phyloP scores from a whole-genome alignment of 2,797 vertebrate species.

The Gadopsis marmoratus region DNA sequence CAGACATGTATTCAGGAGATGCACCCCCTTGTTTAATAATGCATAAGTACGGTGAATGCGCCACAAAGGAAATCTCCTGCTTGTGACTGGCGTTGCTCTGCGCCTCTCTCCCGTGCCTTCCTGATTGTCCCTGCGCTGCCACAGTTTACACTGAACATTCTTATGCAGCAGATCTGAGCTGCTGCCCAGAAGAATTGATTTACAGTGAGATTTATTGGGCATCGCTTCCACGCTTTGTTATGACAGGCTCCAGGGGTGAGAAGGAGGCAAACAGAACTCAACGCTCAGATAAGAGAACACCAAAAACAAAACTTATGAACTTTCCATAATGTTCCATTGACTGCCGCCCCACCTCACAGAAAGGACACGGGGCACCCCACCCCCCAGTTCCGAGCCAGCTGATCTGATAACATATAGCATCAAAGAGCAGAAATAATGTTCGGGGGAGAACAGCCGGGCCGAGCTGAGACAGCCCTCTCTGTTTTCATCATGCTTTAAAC shows the following conservation, averaged over 20 bases:
- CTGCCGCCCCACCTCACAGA: conserved; percentile 28
- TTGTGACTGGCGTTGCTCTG: conserved; percentile 59
- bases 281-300: conserved; percentile 65
- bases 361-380: conserved; percentile 8
- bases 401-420: conserved; percentile 30
- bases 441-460: conserved; percentile 28
- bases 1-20: conserved; percentile 75
- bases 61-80: conserved; percentile 75
- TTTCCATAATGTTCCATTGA: conserved; percentile 61
- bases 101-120: conserved; percentile 44
- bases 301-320: conserved; percentile 69
- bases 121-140: conserved; percentile 54
- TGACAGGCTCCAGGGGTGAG: conserved; percentile 73
- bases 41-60: conserved; percentile 71
- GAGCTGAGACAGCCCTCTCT: conserved; percentile 46
- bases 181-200: conserved; percentile 73
- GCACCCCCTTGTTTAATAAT: conserved; percentile 84
- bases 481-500: conserved; percentile 70
- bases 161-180: conserved; percentile 58
- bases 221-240: conserved; percentile 74
- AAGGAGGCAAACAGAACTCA: conserved; percentile 58
- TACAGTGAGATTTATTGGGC: conserved; percentile 71
- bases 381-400: conserved; percentile 28
- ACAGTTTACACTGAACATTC: conserved; percentile 72
- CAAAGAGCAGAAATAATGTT: conserved; percentile 43